Percentiles rank a stretch among this genome's conserved stretches.
Evolutionary conservation across 2,888 invertebrate species (phyloP).

Genomic region (Patella caerulea): DNA sequence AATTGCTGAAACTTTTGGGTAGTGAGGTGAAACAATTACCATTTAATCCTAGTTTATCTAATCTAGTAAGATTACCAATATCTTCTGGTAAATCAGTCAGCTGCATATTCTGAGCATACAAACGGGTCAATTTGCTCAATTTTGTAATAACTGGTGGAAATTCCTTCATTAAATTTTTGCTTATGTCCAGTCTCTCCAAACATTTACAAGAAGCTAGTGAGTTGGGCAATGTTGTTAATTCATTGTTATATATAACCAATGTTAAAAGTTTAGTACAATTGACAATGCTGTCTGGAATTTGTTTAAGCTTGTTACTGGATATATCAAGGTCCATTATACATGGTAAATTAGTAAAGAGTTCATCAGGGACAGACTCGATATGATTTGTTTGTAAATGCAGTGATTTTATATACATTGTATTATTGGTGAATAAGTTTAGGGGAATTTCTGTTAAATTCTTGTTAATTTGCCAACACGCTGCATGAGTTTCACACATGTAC

Average conservation of each 20-base stretch:
- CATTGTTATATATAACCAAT: constrained; percentile 45
- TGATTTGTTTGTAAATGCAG: constrained; percentile 47
- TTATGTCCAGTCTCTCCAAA: constrained; percentile 46
- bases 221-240: constrained; percentile 45
- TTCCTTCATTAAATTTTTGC: constrained; percentile 46
- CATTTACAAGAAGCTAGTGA: constrained; percentile 43
- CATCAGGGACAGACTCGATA: constrained; percentile 44
- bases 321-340: constrained; percentile 49
- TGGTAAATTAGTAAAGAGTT: constrained; percentile 47
- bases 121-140: constrained; percentile 44
- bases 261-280: constrained; percentile 42
- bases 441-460: constrained; percentile 7
- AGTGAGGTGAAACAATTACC: constrained; percentile 55
- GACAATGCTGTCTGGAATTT: constrained; percentile 49
- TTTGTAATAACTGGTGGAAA: constrained; percentile 48
- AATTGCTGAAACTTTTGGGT: constrained; percentile 48
- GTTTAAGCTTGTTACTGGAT: constrained; percentile 45
- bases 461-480: constrained; percentile 37
- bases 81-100: constrained; percentile 51
- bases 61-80: constrained; percentile 49
- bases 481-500: constrained; percentile 50
- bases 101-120: constrained; percentile 53
- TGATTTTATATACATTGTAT: constrained; percentile 47
- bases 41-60: constrained; percentile 49
- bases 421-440: constrained; percentile 34